These are phyloP conservation scores for Alethe diademata DNA, from an alignment of 2,113 vertebrate genomes.

Conservation along the genomic window DNA sequence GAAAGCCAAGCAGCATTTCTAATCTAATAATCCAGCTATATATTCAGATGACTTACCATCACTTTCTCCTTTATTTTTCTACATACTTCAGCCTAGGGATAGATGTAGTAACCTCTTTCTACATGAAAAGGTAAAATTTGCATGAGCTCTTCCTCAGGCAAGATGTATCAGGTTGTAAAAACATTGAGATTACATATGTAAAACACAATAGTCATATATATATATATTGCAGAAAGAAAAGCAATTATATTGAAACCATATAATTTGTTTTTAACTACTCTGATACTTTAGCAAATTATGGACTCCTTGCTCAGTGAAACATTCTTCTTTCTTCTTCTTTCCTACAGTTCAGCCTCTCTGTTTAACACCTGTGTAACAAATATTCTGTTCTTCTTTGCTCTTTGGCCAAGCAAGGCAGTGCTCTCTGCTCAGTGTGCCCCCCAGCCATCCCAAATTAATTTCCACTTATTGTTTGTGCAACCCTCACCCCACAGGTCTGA, in stretches of 20 bases:
- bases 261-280: not conserved
- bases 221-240: not conserved
- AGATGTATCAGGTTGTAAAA: not conserved
- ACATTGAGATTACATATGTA: not conserved
- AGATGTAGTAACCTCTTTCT: not conserved
- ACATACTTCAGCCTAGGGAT: not conserved
- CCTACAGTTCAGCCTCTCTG: not conserved
- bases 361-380: not conserved
- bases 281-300: not conserved
- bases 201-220: not conserved
- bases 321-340: not conserved
- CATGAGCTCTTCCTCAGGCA: not conserved
- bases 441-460: not conserved
- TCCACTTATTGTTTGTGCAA: accelerated
- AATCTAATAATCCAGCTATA: not conserved
- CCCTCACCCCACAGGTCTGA: not conserved
- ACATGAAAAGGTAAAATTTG: not conserved
- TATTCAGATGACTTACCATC: not conserved
- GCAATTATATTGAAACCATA: not conserved
- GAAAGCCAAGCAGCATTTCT: not conserved
- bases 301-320: not conserved
- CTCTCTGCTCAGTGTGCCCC: not conserved
- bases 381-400: not conserved
- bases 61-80: not conserved
- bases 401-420: not conserved